phyloP scores from a whole-genome alignment of 2,888 invertebrate species.

The Aleiodes leptofemur region DNA sequence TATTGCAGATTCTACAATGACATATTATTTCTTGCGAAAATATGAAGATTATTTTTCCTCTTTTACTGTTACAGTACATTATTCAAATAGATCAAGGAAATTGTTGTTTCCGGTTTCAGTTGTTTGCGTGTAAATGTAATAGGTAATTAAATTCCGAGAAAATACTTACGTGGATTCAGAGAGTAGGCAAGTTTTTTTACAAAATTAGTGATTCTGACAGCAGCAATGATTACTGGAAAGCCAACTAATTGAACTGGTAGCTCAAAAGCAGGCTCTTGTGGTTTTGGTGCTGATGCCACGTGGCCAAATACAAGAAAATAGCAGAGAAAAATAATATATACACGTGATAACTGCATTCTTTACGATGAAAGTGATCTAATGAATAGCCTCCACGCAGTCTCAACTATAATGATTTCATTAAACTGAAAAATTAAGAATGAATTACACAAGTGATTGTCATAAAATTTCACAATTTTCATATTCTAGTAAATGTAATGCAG shows the following conservation, averaged over 20 bases:
- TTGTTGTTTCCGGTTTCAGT: slow-evolving; percentile 6
- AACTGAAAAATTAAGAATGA: slow-evolving; percentile 22
- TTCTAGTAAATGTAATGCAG: too few species aligned
- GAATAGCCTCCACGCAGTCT: neutral
- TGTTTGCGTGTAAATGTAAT: slow-evolving; percentile 18
- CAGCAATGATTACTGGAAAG: slow-evolving; percentile 88
- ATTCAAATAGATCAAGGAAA: slow-evolving; percentile 2
- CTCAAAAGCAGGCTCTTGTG: slow-evolving; percentile 81
- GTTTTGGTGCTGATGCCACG: slow-evolving; percentile 67
- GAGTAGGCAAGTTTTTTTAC: slow-evolving; percentile 90
- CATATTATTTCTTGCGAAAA: neutral
- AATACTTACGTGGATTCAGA: slow-evolving; percentile 83
- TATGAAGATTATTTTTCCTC: neutral
- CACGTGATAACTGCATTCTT: slow-evolving; percentile 67
- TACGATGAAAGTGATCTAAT: slow-evolving; percentile 18
- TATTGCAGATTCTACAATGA: too few species aligned
- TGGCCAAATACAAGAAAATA: slow-evolving; percentile 63
- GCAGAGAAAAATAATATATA: slow-evolving; percentile 62
- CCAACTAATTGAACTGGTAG: slow-evolving; percentile 90
- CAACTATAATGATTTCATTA: slow-evolving; percentile 16
- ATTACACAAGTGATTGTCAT: neutral
- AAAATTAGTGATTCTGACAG: slow-evolving; percentile 87
- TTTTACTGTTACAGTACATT: neutral
- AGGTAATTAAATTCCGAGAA: neutral
- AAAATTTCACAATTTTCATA: neutral